phyloP scores from a whole-genome alignment of 2,113 vertebrate species.

The Serilophus lunatus region DNA sequence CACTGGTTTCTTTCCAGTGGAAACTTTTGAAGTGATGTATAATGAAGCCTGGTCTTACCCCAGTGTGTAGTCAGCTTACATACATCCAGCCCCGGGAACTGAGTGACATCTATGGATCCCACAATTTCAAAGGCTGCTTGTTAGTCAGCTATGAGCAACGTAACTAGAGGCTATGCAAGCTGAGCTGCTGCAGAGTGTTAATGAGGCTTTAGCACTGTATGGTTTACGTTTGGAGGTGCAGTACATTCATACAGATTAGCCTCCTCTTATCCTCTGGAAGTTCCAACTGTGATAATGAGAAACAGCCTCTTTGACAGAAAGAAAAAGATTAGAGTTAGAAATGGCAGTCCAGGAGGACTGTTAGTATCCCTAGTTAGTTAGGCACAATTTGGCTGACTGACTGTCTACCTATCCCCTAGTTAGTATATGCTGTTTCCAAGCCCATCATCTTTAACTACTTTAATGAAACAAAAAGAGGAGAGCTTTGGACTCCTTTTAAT shows the following conservation, averaged over 20 bases:
- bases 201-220: not conserved
- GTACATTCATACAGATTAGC: not conserved
- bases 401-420: not conserved
- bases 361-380: not conserved
- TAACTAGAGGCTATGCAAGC: not conserved
- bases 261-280: not conserved
- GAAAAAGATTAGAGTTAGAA: not conserved
- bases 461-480: not conserved
- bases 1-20: not conserved
- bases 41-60: not conserved
- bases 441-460: fast-evolving
- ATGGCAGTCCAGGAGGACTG: not conserved
- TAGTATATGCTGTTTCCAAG: not conserved
- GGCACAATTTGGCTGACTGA: not conserved
- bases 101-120: not conserved
- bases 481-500: not conserved
- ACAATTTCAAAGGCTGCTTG: not conserved
- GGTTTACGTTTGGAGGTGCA: not conserved
- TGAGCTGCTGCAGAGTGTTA: not conserved
- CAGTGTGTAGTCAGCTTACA: not conserved
- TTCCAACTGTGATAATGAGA: not conserved
- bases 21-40: fast-evolving
- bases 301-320: not conserved
- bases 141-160: fast-evolving
- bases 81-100: not conserved